A percentile compares a stretch with the other conserved stretches of the same genome.
Evolutionary conservation across 2,797 vertebrate genomes (phyloP).

Genomic region (Poecilia velifera): DNA sequence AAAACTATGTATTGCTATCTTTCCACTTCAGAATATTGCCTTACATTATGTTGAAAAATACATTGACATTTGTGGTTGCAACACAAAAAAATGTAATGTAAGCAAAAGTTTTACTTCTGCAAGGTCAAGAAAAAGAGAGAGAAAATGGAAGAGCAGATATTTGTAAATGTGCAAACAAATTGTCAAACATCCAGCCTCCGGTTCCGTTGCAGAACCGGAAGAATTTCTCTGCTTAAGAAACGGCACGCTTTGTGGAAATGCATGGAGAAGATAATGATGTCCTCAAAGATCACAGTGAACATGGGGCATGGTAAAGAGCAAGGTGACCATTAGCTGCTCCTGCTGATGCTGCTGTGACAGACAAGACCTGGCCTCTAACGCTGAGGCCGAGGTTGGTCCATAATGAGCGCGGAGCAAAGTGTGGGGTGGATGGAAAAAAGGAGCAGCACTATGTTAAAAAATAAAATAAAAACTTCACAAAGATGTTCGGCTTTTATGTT

Average conservation of each 20-base stretch:
- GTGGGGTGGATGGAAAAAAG: conserved; percentile 26
- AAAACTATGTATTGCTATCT: not conserved
- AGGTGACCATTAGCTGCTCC: conserved; percentile 59
- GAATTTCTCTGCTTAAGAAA: conserved; percentile 27
- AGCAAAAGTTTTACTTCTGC: not conserved
- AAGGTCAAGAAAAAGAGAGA: conserved; percentile 13
- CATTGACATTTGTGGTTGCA: not conserved
- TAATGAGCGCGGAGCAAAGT: conserved; percentile 56
- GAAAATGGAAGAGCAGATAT: conserved; percentile 13
- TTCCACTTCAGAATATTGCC: not conserved
- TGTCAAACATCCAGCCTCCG: conserved; percentile 2
- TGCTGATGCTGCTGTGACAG: conserved; percentile 40
- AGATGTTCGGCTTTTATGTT: conserved; percentile 35
- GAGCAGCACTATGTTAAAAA: conserved; percentile 34
- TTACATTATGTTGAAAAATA: not conserved
- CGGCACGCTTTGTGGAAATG: conserved; percentile 25
- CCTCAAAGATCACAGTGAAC: conserved; percentile 68
- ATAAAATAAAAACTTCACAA: conserved; percentile 18
- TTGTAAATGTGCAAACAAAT: not conserved
- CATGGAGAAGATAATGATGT: conserved; percentile 62
- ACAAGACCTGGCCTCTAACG: conserved; percentile 53
- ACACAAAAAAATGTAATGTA: not conserved
- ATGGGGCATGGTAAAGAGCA: conserved; percentile 62
- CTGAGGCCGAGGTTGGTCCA: conserved; percentile 51
- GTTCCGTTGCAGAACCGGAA: not conserved